These are phyloP conservation scores for Diceros bicornis DNA, from an alignment of 2,797 vertebrate species.

Conservation along the genomic window DNA sequence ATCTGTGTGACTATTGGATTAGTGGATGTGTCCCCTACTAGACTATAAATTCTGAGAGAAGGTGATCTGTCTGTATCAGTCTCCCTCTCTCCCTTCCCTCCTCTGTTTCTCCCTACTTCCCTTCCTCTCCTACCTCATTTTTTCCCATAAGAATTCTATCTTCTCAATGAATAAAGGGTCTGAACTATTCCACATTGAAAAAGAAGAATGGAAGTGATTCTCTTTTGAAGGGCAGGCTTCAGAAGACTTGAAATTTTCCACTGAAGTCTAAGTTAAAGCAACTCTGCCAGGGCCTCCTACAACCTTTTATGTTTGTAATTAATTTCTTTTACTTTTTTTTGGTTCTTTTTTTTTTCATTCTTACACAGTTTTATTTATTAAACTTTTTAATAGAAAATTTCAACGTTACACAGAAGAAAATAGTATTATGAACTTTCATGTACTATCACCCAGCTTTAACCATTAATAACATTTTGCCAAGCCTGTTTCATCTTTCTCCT, in stretches of 20 bases:
- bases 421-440: background rate
- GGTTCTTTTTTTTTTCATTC: background rate
- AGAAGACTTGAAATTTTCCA: background rate
- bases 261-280: background rate
- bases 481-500: background rate
- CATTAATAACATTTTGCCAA: background rate
- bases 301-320: background rate
- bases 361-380: slow-evolving; percentile 13
- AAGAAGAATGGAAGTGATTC: background rate
- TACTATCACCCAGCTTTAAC: slow-evolving; percentile 13
- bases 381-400: slow-evolving; percentile 20
- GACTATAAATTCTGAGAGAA: background rate
- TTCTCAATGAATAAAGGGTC: background rate
- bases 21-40: background rate
- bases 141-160: background rate
- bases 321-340: background rate
- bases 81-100: background rate
- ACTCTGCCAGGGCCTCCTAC: background rate
- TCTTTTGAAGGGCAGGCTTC: background rate
- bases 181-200: background rate
- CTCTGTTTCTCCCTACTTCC: background rate
- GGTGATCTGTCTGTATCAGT: background rate
- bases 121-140: background rate
- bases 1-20: background rate
- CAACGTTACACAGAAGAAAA: slow-evolving; percentile 20